These are phyloP conservation scores for Stratiolaelaps scimitus DNA, from an alignment of 1,140 invertebrate species.

Conservation along the genomic window DNA sequence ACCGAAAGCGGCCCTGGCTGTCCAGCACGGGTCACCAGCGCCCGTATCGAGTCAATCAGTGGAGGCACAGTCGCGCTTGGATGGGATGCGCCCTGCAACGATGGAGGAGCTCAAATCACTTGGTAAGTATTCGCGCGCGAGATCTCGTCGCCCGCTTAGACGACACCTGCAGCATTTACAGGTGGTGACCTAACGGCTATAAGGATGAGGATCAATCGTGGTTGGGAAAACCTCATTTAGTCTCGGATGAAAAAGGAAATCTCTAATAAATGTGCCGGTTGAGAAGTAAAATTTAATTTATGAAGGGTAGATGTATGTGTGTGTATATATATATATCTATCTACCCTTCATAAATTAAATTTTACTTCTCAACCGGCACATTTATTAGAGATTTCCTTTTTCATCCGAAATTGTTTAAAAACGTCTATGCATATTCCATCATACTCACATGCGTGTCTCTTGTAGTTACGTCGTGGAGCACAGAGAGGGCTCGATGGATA, in stretches of 20 bases:
- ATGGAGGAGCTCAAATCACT: slow-evolving; percentile 47
- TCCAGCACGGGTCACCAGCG: slow-evolving; percentile 52
- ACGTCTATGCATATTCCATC: background rate
- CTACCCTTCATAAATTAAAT: too few species aligned
- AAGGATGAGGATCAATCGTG: too few species aligned
- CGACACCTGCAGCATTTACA: too few species aligned
- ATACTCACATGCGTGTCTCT: background rate
- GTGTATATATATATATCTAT: too few species aligned
- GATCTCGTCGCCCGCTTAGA: too few species aligned
- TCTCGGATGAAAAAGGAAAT: background rate
- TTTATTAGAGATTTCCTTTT: background rate
- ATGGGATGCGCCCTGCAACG: slow-evolving; percentile 57
- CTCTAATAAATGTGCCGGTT: too few species aligned
- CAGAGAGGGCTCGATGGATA: slow-evolving; percentile 2
- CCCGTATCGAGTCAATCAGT: slow-evolving; percentile 48
- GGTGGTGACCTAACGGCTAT: too few species aligned
- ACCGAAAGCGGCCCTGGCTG: slow-evolving; percentile 34
- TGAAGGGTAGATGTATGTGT: too few species aligned
- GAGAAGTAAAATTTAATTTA: too few species aligned
- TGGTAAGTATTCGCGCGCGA: too few species aligned
- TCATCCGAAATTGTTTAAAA: background rate
- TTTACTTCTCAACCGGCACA: too few species aligned
- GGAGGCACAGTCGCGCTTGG: slow-evolving; percentile 53
- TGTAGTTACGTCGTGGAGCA: slow-evolving; percentile 25
- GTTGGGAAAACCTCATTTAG: too few species aligned